Conservation (phyloP, 2,113 vertebrate genomes). For the Donacobius atricapilla region DNA sequence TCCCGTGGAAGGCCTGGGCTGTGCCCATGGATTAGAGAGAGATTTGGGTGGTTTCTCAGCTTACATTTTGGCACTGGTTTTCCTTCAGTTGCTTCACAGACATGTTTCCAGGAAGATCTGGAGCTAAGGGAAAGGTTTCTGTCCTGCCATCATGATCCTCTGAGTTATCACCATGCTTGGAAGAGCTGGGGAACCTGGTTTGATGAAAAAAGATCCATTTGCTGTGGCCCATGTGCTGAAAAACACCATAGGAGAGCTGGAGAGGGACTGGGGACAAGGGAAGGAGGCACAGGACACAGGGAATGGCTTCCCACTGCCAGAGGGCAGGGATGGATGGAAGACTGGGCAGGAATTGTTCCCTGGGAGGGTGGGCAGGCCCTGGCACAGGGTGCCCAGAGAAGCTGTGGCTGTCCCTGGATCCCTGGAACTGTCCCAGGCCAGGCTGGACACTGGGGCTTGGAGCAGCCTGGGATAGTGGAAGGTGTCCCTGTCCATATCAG, state of each 20-base stretch:
- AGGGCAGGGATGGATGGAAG: background rate
- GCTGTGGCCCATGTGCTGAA: background rate
- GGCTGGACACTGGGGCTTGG: accelerated
- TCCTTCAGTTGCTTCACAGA: background rate
- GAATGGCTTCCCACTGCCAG: background rate
- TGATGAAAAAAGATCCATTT: background rate
- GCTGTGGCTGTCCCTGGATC: background rate
- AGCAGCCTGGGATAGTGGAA: accelerated
- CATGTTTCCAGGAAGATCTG: background rate
- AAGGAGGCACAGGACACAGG: background rate
- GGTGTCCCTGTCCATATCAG: background rate
- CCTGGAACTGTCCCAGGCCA: background rate
- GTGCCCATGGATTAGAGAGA: background rate
- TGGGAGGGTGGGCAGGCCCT: accelerated
- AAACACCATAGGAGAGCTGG: background rate
- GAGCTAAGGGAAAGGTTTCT: background rate
- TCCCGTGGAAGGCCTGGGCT: background rate
- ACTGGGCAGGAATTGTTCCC: background rate
- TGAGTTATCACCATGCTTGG: accelerated
- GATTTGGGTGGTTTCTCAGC: background rate
- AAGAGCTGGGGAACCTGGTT: background rate
- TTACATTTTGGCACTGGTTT: background rate
- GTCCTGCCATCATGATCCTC: background rate
- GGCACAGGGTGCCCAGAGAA: background rate
- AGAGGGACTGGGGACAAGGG: background rate